Evolutionary conservation across 2,888 invertebrate genomes (phyloP), one percentile per base, ranked within the genome.

Genomic region (Sialis fuliginosa): DNA sequence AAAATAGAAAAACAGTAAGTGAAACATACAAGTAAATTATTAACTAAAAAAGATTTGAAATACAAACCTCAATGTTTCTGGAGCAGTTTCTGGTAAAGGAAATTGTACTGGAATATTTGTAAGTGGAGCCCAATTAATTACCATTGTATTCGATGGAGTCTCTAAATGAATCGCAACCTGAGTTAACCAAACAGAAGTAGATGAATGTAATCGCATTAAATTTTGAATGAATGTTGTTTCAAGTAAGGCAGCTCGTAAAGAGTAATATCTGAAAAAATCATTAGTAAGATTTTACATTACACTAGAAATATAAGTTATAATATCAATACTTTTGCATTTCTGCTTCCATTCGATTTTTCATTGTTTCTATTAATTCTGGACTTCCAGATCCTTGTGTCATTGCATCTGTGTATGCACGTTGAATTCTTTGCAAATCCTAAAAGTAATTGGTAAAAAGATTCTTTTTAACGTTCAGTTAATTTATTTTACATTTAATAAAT

Each of bases 101-200:
- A 86, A 79, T 33, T 63, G 64, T 3, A 83, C 60, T 1, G 69
- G 61, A 52, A 70, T 58, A 44, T 72, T 58, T 33, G 66, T 62
- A 44, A 69, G 65, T 1, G 85, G 86, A 2, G 81, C 77, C 61
- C 75, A 85, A 55, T 65, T 68, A 10, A 60, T 58, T 9, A 58
- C 59, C 2, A 63, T 54, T 12, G 57, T 56, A 37, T 52, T 47
- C 31, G 64, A 59, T 30, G 49, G 57, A 34, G 60, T 60, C 2
- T 65, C 60, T 0, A 63, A 55, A 31, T 79, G 66, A 10, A 79
- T 60, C 1, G 84, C 81, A n/a, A 91, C 75, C 61, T 92, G 89
- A 44, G 80, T 76, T 34, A 95, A 64, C 91, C 91, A 95, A 45
- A 77, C 76, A 44, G 88, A 79, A 0, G 91, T 82, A 9, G 83